phyloP scores from a whole-genome alignment of 1,140 invertebrate species.

The Aphidius ervi region DNA sequence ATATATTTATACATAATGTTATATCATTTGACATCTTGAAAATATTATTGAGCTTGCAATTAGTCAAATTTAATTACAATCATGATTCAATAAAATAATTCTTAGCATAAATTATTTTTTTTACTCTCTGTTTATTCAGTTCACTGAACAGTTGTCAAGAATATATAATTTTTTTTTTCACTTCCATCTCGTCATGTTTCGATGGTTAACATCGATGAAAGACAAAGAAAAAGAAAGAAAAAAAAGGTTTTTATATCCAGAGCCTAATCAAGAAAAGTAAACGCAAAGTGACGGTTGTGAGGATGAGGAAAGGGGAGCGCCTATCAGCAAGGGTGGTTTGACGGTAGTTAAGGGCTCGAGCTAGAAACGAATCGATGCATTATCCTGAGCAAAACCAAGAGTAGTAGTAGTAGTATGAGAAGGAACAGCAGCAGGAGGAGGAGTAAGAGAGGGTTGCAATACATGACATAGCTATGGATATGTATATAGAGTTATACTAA shows the following conservation, averaged over 20 bases:
- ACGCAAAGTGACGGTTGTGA: constrained; percentile 41
- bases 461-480: too few relatives aligned
- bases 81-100: too few relatives aligned
- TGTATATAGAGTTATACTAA: constrained; percentile 27
- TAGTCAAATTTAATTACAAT: too few relatives aligned
- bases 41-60: too few relatives aligned
- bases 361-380: constrained; percentile 45
- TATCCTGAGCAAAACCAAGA: constrained; percentile 35
- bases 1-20: too few relatives aligned
- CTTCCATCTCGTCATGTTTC: background rate
- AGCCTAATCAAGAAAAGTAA: constrained; percentile 55
- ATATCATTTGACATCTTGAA: too few relatives aligned
- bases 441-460: constrained; percentile 4
- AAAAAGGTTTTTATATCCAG: constrained; percentile 31
- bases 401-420: too few relatives aligned
- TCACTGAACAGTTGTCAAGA: too few relatives aligned
- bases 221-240: background rate
- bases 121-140: too few relatives aligned
- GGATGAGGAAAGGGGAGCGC: constrained; percentile 24
- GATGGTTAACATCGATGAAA: constrained; percentile 4
- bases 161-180: too few relatives aligned
- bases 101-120: too few relatives aligned
- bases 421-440: background rate
- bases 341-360: constrained; percentile 30
- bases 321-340: constrained; percentile 18